Percentiles rank a stretch among this genome's conserved stretches.
These are phyloP conservation scores for Biston betularia DNA, from an alignment of 2,888 invertebrate species.

Conservation along the genomic window DNA sequence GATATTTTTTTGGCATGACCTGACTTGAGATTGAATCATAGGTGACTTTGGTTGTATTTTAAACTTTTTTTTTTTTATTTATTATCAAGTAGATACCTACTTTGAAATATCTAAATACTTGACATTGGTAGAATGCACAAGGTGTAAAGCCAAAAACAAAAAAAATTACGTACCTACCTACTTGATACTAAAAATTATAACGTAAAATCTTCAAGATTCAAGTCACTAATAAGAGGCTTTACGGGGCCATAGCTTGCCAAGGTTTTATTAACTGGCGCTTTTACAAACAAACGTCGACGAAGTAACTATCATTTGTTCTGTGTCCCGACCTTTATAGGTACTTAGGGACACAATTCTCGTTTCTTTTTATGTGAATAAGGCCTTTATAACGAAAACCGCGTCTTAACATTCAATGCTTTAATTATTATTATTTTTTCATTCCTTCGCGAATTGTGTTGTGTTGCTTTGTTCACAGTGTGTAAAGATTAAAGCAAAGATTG, in stretches of 20 bases:
- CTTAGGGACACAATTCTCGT: conserved; percentile 45
- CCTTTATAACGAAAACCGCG: conserved; percentile 48
- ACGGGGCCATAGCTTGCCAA: conserved; percentile 24
- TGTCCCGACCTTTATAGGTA: conserved; percentile 28
- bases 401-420: conserved; percentile 65
- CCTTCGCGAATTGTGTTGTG: conserved; percentile 70
- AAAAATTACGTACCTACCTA: background rate
- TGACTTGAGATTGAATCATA: too few species aligned
- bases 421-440: conserved; percentile 70
- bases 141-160: background rate
- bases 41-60: too few species aligned
- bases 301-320: conserved; percentile 3
- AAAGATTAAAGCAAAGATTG: conserved; percentile 68
- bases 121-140: too few species aligned
- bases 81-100: too few species aligned
- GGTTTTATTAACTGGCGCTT: conserved; percentile 38
- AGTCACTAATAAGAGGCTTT: conserved; percentile 22
- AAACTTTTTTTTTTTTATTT: too few species aligned
- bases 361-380: conserved; percentile 49
- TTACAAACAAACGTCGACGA: conserved; percentile 35
- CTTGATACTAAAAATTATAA: conserved; percentile 7
- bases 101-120: too few species aligned
- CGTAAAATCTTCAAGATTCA: conserved; percentile 10
- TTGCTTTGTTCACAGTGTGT: conserved; percentile 71
- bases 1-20: too few species aligned